phyloP scores from a whole-genome alignment of 2,797 vertebrate species.

The Ctenosaura bakeri region DNA sequence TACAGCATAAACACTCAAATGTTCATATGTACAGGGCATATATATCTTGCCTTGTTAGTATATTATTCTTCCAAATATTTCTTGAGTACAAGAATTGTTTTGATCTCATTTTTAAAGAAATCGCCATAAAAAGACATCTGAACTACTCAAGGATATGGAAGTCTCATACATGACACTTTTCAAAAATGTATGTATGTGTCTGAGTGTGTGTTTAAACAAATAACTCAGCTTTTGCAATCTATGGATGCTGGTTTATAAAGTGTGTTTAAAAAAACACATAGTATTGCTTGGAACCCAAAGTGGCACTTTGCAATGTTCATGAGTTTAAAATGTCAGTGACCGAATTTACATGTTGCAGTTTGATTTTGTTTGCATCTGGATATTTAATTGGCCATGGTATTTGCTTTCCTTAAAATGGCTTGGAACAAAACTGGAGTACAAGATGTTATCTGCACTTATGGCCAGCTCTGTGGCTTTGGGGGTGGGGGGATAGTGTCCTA shows the following conservation, averaged over 20 bases:
- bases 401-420: constrained; percentile 48
- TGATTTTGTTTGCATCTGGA: constrained; percentile 16
- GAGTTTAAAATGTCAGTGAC: background rate
- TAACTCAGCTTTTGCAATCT: background rate
- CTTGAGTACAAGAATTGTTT: constrained; percentile 23
- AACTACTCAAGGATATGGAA: constrained; percentile 67
- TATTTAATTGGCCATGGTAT: constrained; percentile 41
- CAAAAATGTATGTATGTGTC: background rate
- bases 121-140: constrained; percentile 27
- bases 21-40: rapidly evolving
- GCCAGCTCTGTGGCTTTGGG: constrained; percentile 22
- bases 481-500: background rate
- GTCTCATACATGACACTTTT: constrained; percentile 13
- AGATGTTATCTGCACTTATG: background rate
- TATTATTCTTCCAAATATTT: constrained; percentile 12
- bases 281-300: background rate
- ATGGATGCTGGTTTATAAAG: background rate
- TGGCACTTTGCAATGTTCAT: background rate
- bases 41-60: background rate
- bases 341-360: constrained; percentile 38
- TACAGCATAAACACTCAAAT: background rate
- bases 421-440: constrained; percentile 3
- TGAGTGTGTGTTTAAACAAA: constrained; percentile 10
- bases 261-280: constrained; percentile 9
- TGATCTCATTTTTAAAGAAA: constrained; percentile 31